Percentiles rank a stretch among this genome's conserved stretches.
Evolutionary conservation across 2,797 vertebrate genomes (phyloP).

Genomic region (Xenopus petersii): DNA sequence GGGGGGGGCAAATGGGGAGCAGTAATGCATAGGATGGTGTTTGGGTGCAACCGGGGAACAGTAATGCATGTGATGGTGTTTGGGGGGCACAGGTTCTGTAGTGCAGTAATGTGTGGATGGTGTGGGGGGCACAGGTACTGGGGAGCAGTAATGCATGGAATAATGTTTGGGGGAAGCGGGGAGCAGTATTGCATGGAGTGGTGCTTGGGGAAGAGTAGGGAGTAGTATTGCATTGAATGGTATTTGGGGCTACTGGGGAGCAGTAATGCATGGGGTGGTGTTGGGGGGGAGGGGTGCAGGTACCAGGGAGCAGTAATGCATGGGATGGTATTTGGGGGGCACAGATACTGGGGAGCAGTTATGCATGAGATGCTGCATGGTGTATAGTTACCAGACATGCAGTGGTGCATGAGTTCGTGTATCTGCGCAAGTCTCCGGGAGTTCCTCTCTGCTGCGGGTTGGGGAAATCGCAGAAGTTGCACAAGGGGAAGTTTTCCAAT

Average conservation of each 20-base stretch:
- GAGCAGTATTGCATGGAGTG: too few species aligned
- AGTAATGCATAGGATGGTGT: too few species aligned
- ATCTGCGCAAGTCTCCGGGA: constrained; percentile 64
- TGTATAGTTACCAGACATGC: constrained; percentile 72
- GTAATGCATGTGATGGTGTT: too few species aligned
- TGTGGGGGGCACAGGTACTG: background rate
- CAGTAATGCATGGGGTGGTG: too few species aligned
- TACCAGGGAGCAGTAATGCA: too few species aligned
- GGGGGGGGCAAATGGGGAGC: too few species aligned
- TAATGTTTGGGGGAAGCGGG: background rate
- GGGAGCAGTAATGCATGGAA: background rate
- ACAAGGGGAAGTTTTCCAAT: constrained; percentile 67
- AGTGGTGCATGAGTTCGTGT: constrained; percentile 83
- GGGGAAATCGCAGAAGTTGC: constrained; percentile 62
- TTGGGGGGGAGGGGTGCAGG: too few species aligned
- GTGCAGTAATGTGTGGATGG: background rate
- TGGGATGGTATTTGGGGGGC: too few species aligned
- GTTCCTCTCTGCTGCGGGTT: constrained; percentile 54
- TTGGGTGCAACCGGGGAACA: too few species aligned
- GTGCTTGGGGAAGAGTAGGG: too few species aligned
- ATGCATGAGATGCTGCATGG: background rate
- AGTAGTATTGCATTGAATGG: too few species aligned
- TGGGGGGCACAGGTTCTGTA: background rate
- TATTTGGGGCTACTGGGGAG: too few species aligned
- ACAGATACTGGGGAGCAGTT: background rate